These are phyloP conservation scores for Smittia sp. DNA, from an alignment of 2,888 invertebrate genomes.

Conservation along the genomic window DNA sequence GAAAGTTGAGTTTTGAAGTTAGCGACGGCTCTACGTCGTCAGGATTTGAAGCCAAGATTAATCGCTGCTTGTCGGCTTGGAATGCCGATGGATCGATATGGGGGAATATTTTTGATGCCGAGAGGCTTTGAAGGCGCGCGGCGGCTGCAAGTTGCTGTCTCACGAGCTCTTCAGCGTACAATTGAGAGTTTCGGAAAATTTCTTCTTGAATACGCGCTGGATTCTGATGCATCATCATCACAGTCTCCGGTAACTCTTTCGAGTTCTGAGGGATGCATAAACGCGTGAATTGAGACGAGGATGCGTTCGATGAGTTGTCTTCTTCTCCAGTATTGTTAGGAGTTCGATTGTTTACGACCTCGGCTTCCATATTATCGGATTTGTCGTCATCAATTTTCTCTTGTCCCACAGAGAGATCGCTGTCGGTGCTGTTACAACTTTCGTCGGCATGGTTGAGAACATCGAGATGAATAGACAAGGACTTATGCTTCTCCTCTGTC, in stretches of 20 bases:
- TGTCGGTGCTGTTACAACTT: conserved; percentile 75
- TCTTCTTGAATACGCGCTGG: conserved; percentile 52
- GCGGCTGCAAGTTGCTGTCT: conserved; percentile 54
- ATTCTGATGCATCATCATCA: conserved; percentile 45
- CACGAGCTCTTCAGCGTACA: conserved; percentile 54
- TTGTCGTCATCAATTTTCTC: conserved; percentile 53
- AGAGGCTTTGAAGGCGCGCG: conserved; percentile 45
- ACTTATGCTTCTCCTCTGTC: neutral
- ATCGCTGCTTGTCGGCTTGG: neutral
- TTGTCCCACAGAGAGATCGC: conserved; percentile 77
- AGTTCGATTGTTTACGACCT: conserved; percentile 42
- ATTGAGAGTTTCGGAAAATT: conserved; percentile 52
- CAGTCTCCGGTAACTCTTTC: neutral
- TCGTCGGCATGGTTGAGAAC: conserved; percentile 16
- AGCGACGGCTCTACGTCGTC: conserved; percentile 28
- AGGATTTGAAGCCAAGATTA: neutral
- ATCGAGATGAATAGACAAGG: neutral
- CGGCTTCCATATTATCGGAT: conserved; percentile 40
- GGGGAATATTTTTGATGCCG: conserved; percentile 22
- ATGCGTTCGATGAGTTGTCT: conserved; percentile 25
- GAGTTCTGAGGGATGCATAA: conserved; percentile 30
- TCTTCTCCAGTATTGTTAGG: conserved; percentile 42
- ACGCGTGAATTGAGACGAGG: conserved; percentile 30
- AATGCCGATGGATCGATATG: neutral
- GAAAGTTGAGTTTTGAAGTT: conserved; percentile 22